Evolutionary conservation across 2,113 vertebrate genomes (phyloP).

Genomic region (Lucifuga dentata): DNA sequence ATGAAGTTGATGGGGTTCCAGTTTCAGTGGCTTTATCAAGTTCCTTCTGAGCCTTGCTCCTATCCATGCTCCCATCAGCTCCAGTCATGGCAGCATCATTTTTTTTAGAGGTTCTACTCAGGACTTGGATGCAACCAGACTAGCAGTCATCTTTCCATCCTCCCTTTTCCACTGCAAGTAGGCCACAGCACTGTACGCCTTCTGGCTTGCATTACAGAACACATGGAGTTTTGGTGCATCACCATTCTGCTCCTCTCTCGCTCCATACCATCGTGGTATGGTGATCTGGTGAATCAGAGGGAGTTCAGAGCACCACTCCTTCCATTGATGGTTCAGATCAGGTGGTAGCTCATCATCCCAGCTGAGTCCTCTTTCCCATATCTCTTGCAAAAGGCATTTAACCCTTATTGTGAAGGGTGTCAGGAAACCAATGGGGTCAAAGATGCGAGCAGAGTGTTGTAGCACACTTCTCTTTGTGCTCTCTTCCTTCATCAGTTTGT

Average conservation of each 20-base stretch:
- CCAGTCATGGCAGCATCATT: slow-evolving; percentile 29
- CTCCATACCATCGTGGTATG: slow-evolving; percentile 29
- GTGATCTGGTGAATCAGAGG: slow-evolving; percentile 23
- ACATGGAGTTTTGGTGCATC: slow-evolving; percentile 18
- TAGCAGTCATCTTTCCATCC: slow-evolving; percentile 9
- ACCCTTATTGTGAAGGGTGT: slow-evolving; percentile 29
- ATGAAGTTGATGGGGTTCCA: slow-evolving; percentile 15
- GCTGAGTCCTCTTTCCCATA: slow-evolving; percentile 30
- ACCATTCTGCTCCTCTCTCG: background rate
- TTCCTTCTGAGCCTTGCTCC: slow-evolving; percentile 24
- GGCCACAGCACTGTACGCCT: slow-evolving; percentile 38
- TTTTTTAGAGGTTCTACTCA: slow-evolving; percentile 33
- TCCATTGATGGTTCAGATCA: slow-evolving; percentile 33
- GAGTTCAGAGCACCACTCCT: slow-evolving; percentile 43
- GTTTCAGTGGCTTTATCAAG: slow-evolving; percentile 20
- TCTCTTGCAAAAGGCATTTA: slow-evolving; percentile 30
- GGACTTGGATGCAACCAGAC: slow-evolving; percentile 41
- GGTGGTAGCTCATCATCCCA: slow-evolving; percentile 30
- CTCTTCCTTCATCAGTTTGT: background rate
- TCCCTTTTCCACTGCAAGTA: slow-evolving; percentile 31
- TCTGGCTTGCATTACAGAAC: slow-evolving; percentile 39
- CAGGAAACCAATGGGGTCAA: slow-evolving; percentile 25
- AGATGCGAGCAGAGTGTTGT: slow-evolving; percentile 11
- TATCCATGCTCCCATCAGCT: slow-evolving; percentile 45
- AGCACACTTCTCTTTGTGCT: slow-evolving; percentile 43